Conservation (phyloP, 2,888 invertebrate species). For the Eupithecia exiguata region DNA sequence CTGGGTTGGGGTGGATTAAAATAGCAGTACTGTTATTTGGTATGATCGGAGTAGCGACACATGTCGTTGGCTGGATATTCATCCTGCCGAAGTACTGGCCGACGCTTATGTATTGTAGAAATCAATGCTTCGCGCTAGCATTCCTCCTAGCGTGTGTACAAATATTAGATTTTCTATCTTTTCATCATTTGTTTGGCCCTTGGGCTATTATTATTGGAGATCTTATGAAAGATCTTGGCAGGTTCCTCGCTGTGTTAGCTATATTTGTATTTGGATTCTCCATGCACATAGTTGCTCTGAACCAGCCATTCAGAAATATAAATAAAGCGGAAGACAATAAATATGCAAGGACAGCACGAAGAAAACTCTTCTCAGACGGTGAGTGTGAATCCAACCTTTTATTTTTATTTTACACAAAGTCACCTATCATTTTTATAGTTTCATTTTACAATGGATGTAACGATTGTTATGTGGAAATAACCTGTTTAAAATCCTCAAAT, state of each 20-base stretch:
- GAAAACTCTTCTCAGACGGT: slow-evolving; percentile 89
- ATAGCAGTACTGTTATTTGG: slow-evolving; percentile 93
- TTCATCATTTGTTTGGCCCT: slow-evolving; percentile 99
- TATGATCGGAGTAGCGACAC: slow-evolving; percentile 95
- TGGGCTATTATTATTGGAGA: slow-evolving; percentile 99
- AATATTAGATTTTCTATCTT: slow-evolving; percentile 98
- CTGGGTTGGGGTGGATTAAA: slow-evolving; percentile 97
- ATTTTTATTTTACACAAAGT: slow-evolving; percentile 17
- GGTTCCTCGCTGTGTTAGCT: slow-evolving; percentile 97
- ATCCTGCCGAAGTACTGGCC: slow-evolving; percentile 89
- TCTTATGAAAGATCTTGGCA: slow-evolving; percentile 95
- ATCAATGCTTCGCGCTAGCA: slow-evolving; percentile 98
- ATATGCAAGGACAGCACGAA: slow-evolving; percentile 81
- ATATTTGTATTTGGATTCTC: slow-evolving; percentile 99
- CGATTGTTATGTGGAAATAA: slow-evolving; percentile 38
- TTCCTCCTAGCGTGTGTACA: slow-evolving; percentile 98
- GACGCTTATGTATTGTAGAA: slow-evolving; percentile 95
- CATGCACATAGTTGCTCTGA: slow-evolving; percentile 97
- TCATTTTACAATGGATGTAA: slow-evolving; percentile 26
- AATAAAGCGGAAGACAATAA: slow-evolving; percentile 85
- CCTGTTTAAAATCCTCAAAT: slow-evolving; percentile 33
- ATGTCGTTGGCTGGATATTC: slow-evolving; percentile 91
- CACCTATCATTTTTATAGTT: slow-evolving; percentile 31
- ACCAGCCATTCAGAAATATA: slow-evolving; percentile 94
- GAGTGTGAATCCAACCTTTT: slow-evolving; percentile 60